Percentiles rank a stretch among this genome's conserved stretches.
phyloP scores from a whole-genome alignment of 2,113 vertebrate genomes.

The Tringa solitaria region DNA sequence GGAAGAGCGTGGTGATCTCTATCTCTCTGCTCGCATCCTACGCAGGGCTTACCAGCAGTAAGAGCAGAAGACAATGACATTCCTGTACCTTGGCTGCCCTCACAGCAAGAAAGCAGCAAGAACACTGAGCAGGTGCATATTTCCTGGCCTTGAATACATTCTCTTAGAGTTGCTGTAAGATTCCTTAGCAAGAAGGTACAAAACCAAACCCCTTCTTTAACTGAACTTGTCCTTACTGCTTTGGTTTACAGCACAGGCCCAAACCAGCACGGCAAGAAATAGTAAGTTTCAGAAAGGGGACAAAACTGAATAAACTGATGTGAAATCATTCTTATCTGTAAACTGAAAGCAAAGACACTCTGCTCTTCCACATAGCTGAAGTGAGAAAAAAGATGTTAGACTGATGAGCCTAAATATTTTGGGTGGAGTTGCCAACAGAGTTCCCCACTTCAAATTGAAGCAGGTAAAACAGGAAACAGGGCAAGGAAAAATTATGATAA shows the following conservation, averaged over 20 bases:
- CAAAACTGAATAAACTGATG: not conserved
- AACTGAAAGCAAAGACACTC: not conserved
- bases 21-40: not conserved
- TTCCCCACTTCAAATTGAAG: not conserved
- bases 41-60: not conserved
- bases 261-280: not conserved
- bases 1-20: not conserved
- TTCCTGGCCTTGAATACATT: not conserved
- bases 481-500: not conserved
- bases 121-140: not conserved
- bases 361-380: not conserved
- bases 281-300: not conserved
- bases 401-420: not conserved
- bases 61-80: not conserved
- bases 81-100: not conserved
- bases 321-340: not conserved
- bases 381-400: not conserved
- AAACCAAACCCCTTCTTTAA: not conserved
- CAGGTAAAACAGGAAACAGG: not conserved
- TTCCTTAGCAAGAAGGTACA: not conserved
- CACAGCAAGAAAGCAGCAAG: not conserved
- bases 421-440: not conserved
- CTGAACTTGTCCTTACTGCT: not conserved
- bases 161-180: not conserved
- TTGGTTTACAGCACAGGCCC: not conserved